Base-by-base conservation (phyloP, 1,140 invertebrate species). In the Aporrectodea caliginosa region DNA sequence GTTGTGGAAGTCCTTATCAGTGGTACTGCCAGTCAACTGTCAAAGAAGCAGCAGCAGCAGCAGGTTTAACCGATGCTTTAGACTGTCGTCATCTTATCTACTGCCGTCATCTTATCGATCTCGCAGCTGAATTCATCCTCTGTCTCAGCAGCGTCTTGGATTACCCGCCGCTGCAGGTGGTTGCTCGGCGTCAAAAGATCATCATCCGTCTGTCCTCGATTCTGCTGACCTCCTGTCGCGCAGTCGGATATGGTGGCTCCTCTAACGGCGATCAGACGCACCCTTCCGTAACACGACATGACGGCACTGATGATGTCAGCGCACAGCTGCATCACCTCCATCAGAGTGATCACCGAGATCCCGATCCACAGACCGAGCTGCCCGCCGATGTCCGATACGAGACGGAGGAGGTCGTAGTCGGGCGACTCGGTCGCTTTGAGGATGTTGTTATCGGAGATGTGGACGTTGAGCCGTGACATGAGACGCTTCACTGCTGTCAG, bases 381-480 rank as follows among this genome's bases (percentile, higher is more conserved):
- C 1, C 79, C 79, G 58, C 79, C 79, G 35, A 80, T 77, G 74
- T 80, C 79, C 0, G 79, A 80, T 16, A 80, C 69, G 12, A 80
- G 58, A 16, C 73, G 43, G 31, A 76, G 58, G 35, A 71, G 12
- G 1, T 80, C 78, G 35, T 79, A 79, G 34, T 79, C 78, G 27
- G 78, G 71, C 14, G 78, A 73, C 33, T 79, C 78, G n/a, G 78
- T 79, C 71, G 78, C 73, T 35, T 79, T 79, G 31, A 79, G 73
- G 71, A 79, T 74, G 73, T 79, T 79, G 78, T 69, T 79, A 71
- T 79, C 78, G 27, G 78, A 30, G 29, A 79, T 79, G 72, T 79
- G 73, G 6, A 79, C 78, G 33, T 79, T 79, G 2, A 79, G 70
- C 14, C 78, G 29, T 1, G 35, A 30, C 29, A 75, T 79, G 6